Evolutionary conservation across 2,113 vertebrate species (phyloP).

Genomic region (Mus musculus): GRCm39 chr16:43387501-43388000

Average conservation of each 20-base stretch:
- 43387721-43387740: not conserved
- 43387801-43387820: not conserved
- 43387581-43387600: not conserved
- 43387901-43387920: not conserved
- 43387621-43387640: constrained; percentile 5
- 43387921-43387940: not conserved
- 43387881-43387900: not conserved
- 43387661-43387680: not conserved
- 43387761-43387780: not conserved
- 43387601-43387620: constrained; percentile 36
- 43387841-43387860: not conserved
- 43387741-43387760: not conserved
- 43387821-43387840: not conserved
- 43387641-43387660: not conserved
- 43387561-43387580: not conserved
- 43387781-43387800: not conserved
- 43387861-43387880: not conserved
- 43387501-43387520: constrained; percentile 5
- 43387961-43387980: not conserved
- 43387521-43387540: constrained; percentile 49
- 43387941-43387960: not conserved
- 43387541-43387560: constrained; percentile 11
- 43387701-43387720: not conserved
- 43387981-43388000: not conserved
- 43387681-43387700: not conserved